Base-by-base conservation (phyloP, 2,797 vertebrate species). In the Catamblyrhynchus diadema region DNA sequence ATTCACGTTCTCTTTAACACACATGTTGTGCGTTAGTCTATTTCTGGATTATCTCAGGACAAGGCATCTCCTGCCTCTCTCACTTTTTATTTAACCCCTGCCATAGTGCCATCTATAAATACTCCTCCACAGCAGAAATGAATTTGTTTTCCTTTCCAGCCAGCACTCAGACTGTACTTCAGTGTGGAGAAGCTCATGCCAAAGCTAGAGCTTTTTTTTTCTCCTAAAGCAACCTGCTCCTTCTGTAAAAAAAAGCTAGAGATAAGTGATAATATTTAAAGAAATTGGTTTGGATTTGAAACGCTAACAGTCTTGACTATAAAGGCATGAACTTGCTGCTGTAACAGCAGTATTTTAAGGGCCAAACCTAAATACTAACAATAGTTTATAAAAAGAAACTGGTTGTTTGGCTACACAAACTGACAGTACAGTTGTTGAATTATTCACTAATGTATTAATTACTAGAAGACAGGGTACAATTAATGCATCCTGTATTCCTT, bases 361-460 rank as follows among this genome's bases (percentile, higher is more conserved):
- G 48, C 50, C 62, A 90, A 77, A 79, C 57, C 66, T 93, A 60
- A 89, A 88, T 60, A 81, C 71, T 78, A 84, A 94, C 59, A 93
- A 81, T 96, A 88, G 81, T 81, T 96, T 94, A 80, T 96, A 94
- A 97, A 97, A 97, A 93, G 93, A 96, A 96, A 94, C 91, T 82
- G 27, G 25, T 94, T 88, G 80, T 96, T 97, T 96, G 71, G 65
- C 81, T 91, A 65, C 39, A 53, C 56, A 93, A 81, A 41, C 39
- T 95, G 95, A 89, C 92, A 90, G 56, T 84, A 37, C 39, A 59
- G 47, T 90, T 75, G 83, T 93, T 92, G 35, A 90, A 56, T 61
- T 94, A 84, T 93, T 96, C 75, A 56, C 33, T 96, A 73, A 80
- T 74, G 72, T 94, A 77, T 95, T 96, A 94, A 96, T 96, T 96